Evolutionary conservation across 2,888 invertebrate species (phyloP), one percentile per base, ranked within the genome.

Genomic region (Drosophila helvetica): DNA sequence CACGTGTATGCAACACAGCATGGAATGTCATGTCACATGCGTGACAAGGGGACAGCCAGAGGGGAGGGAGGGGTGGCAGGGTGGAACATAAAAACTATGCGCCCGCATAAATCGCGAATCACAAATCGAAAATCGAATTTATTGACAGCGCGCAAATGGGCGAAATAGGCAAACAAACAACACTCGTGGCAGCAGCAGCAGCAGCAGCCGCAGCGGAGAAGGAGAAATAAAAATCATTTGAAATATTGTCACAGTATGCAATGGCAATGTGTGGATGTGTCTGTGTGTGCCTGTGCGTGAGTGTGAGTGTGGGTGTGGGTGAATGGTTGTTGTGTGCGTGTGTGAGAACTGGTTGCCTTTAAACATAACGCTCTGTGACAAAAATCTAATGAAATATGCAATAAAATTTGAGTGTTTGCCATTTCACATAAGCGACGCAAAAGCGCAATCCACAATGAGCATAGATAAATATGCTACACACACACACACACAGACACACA

Each of bases 361-460:
- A 84, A 77, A 77, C 66, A 84, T 77, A 75, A 79, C 78, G 78
- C 61, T 65, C 77, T 75, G 69, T 47, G 66, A 53, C 78, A 77
- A 80, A 82, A 89, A 70, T 86, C 79, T 84, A 88, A 88, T 86
- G 89, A 88, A 88, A 85, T 85, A 87, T 87, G 87, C 85, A 88
- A 87, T 88, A 86, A 88, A 84, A 87, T 84, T 78, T 78, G 69
- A 88, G 76, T 86, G 54, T 83, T 75, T 86, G 70, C 63, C 77
- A 83, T 78, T 83, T 77, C 56, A 71, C 51, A 79, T 61, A 78
- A 68, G 66, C 63, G 50, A 38, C 57, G 62, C 63, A 75, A 75
- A 79, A 74, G 69, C 75, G 61, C 75, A 74, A 70, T 70, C 73
- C 51, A 22, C 78, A 81, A 73, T 71, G 50, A 72, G 68, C 57